A percentile compares a stretch with the other conserved stretches of the same genome.
phyloP scores from a whole-genome alignment of 53 echinoderm and acorn worm genomes.

The Arbacia lixula region DNA sequence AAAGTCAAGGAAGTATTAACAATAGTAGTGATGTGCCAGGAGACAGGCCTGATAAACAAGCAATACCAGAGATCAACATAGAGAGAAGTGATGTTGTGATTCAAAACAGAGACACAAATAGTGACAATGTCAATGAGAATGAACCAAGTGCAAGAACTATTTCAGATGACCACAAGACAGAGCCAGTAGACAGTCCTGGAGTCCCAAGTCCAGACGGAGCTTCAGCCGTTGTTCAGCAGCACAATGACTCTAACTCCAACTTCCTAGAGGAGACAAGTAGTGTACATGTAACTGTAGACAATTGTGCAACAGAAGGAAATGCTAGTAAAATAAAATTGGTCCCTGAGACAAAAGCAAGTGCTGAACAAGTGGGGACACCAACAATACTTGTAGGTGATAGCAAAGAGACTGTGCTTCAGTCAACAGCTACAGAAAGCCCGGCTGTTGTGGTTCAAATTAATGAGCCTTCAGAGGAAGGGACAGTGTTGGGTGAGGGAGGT shows the following conservation, averaged over 20 bases:
- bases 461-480: no score
- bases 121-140: not conserved
- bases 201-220: no score
- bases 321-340: not conserved
- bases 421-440: not conserved
- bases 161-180: not conserved
- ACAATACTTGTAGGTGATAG: no score
- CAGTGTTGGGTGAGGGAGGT: no score
- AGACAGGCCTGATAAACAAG: not conserved
- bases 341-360: not conserved
- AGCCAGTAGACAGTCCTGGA: not conserved
- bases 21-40: not conserved
- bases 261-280: no score
- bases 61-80: not conserved
- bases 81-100: not conserved
- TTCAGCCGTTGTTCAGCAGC: no score
- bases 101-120: not conserved
- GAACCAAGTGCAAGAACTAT: not conserved
- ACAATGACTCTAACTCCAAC: no score
- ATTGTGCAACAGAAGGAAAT: not conserved
- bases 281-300: not conserved
- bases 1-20: not conserved
- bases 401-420: no score
- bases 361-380: not conserved
- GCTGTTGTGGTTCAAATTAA: slow-evolving; percentile 26